Percentiles rank a stretch among this genome's conserved stretches.
These are phyloP conservation scores for Anseranas semipalmata DNA, from an alignment of 2,113 vertebrate species.

Conservation along the genomic window DNA sequence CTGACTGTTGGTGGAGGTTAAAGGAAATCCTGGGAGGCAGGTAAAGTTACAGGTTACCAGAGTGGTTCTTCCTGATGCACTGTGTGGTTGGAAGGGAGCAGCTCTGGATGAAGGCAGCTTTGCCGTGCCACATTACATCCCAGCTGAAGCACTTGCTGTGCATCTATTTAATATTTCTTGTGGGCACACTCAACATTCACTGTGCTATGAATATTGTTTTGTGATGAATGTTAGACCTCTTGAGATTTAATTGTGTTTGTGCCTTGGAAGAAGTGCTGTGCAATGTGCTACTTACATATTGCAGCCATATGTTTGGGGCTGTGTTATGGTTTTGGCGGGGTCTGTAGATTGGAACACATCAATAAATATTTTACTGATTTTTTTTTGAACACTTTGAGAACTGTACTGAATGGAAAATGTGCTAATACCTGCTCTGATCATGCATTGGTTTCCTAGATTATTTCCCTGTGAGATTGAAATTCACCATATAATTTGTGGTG, in stretches of 20 bases:
- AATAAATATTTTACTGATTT: conserved; percentile 5
- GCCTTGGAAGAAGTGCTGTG: background rate
- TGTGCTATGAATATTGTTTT: background rate
- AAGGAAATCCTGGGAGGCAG: background rate
- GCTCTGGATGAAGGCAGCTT: background rate
- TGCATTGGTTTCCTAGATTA: background rate
- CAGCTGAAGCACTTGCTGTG: background rate
- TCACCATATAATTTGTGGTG: background rate
- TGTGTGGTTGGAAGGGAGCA: background rate
- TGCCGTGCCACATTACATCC: background rate
- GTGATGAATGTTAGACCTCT: background rate
- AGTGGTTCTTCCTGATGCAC: background rate
- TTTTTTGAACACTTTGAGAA: background rate
- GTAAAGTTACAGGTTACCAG: background rate
- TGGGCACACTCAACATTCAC: background rate
- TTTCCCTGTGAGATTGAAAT: background rate
- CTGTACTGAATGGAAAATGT: background rate
- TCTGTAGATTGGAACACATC: background rate
- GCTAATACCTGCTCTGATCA: background rate
- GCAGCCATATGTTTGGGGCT: background rate
- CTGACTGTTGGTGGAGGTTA: background rate
- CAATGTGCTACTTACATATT: background rate
- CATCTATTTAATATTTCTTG: background rate
- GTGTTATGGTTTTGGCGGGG: background rate
- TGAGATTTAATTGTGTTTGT: background rate